phyloP scores from a whole-genome alignment of 2,888 invertebrate genomes.

The Acronicta aceris region DNA sequence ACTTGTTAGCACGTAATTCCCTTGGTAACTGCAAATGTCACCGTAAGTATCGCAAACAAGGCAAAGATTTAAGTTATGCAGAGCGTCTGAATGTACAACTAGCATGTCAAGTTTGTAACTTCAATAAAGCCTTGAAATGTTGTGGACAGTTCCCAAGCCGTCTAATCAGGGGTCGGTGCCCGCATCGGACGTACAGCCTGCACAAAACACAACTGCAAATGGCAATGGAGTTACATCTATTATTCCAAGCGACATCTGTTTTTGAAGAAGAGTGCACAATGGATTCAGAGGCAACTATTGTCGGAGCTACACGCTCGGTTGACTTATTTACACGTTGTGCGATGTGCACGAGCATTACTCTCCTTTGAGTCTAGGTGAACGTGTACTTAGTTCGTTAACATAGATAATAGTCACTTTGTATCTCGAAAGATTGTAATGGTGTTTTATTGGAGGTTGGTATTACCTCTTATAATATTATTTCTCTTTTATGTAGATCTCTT shows the following conservation, averaged over 20 bases:
- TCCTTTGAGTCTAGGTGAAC: conserved; percentile 36
- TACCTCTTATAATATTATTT: not conserved
- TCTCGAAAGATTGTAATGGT: conserved; percentile 18
- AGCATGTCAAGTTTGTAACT: conserved; percentile 54
- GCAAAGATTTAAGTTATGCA: conserved; percentile 53
- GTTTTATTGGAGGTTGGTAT: conserved; percentile 14
- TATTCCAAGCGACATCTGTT: conserved; percentile 57
- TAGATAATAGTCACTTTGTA: conserved; percentile 34
- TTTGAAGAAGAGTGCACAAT: conserved; percentile 58
- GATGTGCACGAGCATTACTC: conserved; percentile 26
- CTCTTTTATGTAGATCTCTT: not conserved
- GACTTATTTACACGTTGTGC: conserved; percentile 49
- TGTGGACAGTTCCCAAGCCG: conserved; percentile 62
- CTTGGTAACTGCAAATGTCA: conserved; percentile 13
- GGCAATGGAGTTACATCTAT: conserved; percentile 56
- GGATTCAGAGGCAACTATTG: conserved; percentile 50
- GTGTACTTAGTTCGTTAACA: conserved; percentile 38
- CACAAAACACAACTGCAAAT: conserved; percentile 52
- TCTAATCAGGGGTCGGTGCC: conserved; percentile 67
- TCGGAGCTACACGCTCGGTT: conserved; percentile 43
- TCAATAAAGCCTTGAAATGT: conserved; percentile 60
- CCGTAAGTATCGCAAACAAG: conserved; percentile 30
- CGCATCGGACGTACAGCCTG: conserved; percentile 53
- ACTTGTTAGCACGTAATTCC: too few species aligned
- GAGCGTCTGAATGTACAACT: conserved; percentile 46